Percentiles rank a stretch among this genome's conserved stretches.
phyloP scores from a whole-genome alignment of 2,113 vertebrate genomes.

The Ramphastos sulfuratus region DNA sequence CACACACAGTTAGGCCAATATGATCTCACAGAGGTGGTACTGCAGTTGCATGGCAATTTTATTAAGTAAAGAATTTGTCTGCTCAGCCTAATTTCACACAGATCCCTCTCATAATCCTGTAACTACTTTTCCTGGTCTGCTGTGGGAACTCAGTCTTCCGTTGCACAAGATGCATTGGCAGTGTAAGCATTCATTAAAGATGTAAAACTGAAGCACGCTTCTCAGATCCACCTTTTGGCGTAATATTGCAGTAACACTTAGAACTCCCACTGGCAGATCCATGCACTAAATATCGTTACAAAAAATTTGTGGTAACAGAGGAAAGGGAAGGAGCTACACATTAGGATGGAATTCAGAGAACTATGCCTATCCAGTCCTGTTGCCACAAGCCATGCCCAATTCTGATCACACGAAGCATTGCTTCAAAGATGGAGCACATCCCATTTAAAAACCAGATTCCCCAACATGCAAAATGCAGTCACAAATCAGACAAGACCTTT shows the following conservation, averaged over 20 bases:
- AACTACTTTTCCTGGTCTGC: not conserved
- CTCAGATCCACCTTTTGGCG: not conserved
- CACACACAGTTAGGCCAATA: not conserved
- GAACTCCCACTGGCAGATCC: not conserved
- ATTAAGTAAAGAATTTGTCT: not conserved
- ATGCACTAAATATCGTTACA: not conserved
- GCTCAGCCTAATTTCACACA: not conserved
- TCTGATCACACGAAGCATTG: not conserved
- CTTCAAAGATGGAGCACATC: not conserved
- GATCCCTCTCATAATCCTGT: not conserved
- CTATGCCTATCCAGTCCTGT: not conserved
- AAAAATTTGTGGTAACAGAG: not conserved
- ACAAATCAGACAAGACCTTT: not conserved
- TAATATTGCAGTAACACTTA: not conserved
- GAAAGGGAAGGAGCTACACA: not conserved
- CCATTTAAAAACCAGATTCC: not conserved
- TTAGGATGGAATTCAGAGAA: not conserved
- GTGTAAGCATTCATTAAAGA: not conserved
- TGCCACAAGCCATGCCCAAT: not conserved
- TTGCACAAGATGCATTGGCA: not conserved
- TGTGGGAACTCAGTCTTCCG: not conserved
- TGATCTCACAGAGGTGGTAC: not conserved
- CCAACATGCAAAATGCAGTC: not conserved
- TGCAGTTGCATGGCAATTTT: not conserved
- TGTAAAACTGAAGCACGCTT: not conserved